Base-by-base conservation (phyloP, 2,113 vertebrate species). In the Benitochromis conjunctus region DNA sequence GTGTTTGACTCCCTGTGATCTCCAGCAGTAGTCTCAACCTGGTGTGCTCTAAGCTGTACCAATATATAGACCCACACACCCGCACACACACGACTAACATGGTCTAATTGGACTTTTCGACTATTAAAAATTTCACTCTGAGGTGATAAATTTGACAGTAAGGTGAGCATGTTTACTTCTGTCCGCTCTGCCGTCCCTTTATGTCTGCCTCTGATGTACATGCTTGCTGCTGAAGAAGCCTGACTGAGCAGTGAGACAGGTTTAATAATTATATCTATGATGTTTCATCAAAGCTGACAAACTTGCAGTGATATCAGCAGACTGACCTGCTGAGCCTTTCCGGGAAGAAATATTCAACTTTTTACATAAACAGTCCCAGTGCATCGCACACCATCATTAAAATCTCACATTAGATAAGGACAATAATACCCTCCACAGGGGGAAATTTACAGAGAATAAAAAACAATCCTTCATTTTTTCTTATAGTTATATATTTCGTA, bases 141-240 rank as follows among this genome's bases (percentile, higher is more conserved):
- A 69, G 80, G 93, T 92, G 94, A 83, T 21, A 94, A 6, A 94
- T 95, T 26, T 94, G 60, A 51, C 94, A 95, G 92, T 80, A n/a
- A 82, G 79, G 91, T 92, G 93, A 81, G 66, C 60, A 56, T 82
- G 90, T 91, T 84, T 91, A 79, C 48, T 51, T 85, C 51, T 82
- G 81, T 36, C 12, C 1, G 1, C 76, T 56, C 24, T 11, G 38
- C 79, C 29, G 29, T 55, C 74, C 9, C 21, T n/a, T 64, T 43
- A 76, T 46, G 55, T 84, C 84, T 74, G 24, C 64, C 60, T 48
- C 57, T 71, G 36, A 48, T 34, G 34, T 41, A 64, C 56, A 48
- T 48, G 54, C 19, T 57, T 26, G 21, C 31, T 24, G 26, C 12
- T 24, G 41, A 58, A 53, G 31, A 26, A 10, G 7, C 1, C 48